Conservation (phyloP, 2,797 vertebrate genomes). For the Melanogrammus aeglefinus region DNA sequence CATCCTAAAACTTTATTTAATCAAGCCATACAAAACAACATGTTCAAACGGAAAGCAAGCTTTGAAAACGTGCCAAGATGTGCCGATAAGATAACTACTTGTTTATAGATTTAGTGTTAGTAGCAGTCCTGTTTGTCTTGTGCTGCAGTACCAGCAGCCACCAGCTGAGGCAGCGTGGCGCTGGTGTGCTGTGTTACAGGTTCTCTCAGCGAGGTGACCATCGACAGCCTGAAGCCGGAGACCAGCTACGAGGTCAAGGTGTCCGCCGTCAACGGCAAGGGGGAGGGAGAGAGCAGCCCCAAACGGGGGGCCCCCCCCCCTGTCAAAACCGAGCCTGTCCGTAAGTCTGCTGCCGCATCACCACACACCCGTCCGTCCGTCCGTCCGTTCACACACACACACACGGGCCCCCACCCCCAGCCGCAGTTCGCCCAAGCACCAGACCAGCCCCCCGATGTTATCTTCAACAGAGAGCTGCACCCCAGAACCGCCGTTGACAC, state of each 20-base stretch:
- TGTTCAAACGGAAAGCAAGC: too few relatives aligned
- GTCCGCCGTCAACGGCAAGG: conserved; percentile 94
- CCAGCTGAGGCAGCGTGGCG: conserved; percentile 6
- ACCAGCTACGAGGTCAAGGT: conserved; percentile 85
- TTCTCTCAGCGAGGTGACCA: conserved; percentile 74
- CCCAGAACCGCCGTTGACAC: too few relatives aligned
- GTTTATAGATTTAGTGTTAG: not conserved
- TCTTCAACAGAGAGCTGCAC: too few relatives aligned
- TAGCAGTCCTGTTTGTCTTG: not conserved
- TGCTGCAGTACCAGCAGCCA: not conserved
- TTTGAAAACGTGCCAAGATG: too few relatives aligned
- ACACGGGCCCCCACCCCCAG: not conserved
- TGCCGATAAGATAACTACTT: too few relatives aligned
- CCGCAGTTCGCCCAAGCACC: too few relatives aligned
- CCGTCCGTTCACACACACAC: not conserved
- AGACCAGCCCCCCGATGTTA: too few relatives aligned
- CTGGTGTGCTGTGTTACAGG: conserved; percentile 64
- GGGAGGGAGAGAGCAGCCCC: conserved; percentile 85
- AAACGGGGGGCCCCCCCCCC: too few relatives aligned
- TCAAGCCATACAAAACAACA: too few relatives aligned
- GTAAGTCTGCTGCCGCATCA: conserved; percentile 78
- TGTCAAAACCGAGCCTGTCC: conserved; percentile 92
- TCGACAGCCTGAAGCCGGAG: conserved; percentile 86
- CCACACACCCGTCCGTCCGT: not conserved
- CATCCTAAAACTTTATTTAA: too few relatives aligned